Base-by-base conservation (phyloP, 2,113 vertebrate genomes). In the Neogobius melanostomus region DNA sequence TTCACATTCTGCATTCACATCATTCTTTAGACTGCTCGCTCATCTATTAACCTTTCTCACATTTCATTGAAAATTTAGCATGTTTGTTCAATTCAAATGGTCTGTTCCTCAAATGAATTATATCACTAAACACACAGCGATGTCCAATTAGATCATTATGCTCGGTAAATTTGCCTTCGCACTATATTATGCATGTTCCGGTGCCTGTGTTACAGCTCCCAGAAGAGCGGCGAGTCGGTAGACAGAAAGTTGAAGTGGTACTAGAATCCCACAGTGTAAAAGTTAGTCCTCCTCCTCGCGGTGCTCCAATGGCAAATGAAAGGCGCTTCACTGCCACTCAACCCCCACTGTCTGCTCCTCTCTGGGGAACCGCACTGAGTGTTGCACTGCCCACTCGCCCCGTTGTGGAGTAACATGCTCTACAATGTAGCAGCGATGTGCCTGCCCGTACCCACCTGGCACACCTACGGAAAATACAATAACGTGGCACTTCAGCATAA, bases 311-410 rank as follows among this genome's bases (percentile, higher is more conserved):
- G 82, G 82, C 59, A 75, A 74, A 76, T 75, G 73, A 63, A 82
- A 78, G 72, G 45, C 21, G 16, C 50, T 82, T 81, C 77, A 56
- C 85, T 85, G 80, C 79, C 85, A 87, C 82, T 83, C 85, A 79
- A 68, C 70, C 77, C 71, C 79, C 86, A 67, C 76, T 74, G 71
- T 69, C 80, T 11, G 16, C 6, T 6, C 7, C 57, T 69, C 73
- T 75, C 48, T 28, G 74, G 68, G 68, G 47, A 74, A 54, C 42
- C 17, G 50, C 60, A 42, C 9, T 56, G 47, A 79, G 69, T 79
- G 63, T 70, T 69, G 36, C 45, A 48, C 9, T 80, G 53, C 68
- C 62, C 52, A 63, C 57, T 54, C 50, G 54, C 36, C 49, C 45
- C 53, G 14, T 62, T 54, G 17, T 45, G 56, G 72, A 71, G 47